Evolutionary conservation across 2,888 invertebrate species (phyloP).

Genomic region (Limnephilus rhombicus): DNA sequence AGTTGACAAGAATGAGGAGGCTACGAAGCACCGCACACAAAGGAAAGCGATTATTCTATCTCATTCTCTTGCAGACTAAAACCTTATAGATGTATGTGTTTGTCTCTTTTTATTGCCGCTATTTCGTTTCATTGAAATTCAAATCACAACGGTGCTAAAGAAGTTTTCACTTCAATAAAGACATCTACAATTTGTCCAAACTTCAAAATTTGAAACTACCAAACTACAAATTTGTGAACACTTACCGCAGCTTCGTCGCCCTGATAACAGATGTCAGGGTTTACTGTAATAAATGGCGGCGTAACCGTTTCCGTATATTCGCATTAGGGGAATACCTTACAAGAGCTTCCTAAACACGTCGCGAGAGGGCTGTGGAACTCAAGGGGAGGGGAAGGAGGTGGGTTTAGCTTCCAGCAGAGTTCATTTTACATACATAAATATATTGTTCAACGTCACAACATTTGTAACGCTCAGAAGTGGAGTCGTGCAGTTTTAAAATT

Average conservation of each 20-base stretch:
- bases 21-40: no score
- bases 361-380: not conserved
- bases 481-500: not conserved
- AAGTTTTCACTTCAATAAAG: not conserved
- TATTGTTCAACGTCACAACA: not conserved
- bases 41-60: no score
- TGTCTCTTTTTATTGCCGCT: no score
- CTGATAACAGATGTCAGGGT: constrained; percentile 25
- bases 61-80: no score
- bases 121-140: no score
- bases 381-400: not conserved
- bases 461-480: not conserved
- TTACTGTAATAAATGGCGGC: constrained; percentile 3
- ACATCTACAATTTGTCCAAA: not conserved
- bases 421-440: not conserved
- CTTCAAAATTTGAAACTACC: not conserved
- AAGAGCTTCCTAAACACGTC: not conserved
- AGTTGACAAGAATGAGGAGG: no score
- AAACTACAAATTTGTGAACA: not conserved
- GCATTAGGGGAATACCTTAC: constrained; percentile 15
- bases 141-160: no score
- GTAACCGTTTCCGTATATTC: constrained; percentile 26
- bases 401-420: not conserved
- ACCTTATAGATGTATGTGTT: no score
- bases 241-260: not conserved